These are phyloP conservation scores for Danionella dracula DNA, from an alignment of 2,797 vertebrate species.

Conservation along the genomic window DNA sequence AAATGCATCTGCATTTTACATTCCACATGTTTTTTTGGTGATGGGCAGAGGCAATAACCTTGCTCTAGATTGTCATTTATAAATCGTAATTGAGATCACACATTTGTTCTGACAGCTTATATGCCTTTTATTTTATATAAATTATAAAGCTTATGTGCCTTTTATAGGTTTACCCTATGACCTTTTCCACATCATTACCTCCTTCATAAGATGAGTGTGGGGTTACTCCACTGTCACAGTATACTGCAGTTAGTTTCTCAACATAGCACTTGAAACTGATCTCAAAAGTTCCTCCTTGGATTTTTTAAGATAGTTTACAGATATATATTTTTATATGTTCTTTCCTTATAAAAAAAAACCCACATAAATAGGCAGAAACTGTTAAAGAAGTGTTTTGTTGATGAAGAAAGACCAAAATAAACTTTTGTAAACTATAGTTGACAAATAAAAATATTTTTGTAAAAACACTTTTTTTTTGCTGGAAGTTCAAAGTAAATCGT, in stretches of 20 bases:
- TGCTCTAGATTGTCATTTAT: not conserved
- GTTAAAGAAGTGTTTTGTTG: slow-evolving; percentile 34
- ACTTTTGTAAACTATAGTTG: too few species aligned
- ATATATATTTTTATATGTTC: not conserved
- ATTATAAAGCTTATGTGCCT: too few species aligned
- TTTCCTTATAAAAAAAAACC: not conserved
- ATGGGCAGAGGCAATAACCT: slow-evolving; percentile 5
- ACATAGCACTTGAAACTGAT: not conserved
- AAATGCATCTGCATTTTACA: slow-evolving; percentile 6
- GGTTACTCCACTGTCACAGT: not conserved
- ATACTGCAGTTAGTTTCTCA: not conserved
- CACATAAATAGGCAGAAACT: too few species aligned
- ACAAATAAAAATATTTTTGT: too few species aligned
- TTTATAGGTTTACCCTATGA: slow-evolving; percentile 25
- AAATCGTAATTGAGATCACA: slow-evolving; percentile 16
- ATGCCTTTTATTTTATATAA: too few species aligned
- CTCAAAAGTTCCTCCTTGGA: not conserved
- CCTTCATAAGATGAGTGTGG: not conserved
- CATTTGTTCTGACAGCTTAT: slow-evolving; percentile 5
- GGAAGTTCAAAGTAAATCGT: too few species aligned
- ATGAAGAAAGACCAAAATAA: too few species aligned
- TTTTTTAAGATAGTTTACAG: not conserved
- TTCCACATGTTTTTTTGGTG: slow-evolving; percentile 15
- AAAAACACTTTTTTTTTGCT: too few species aligned
- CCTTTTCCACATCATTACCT: slow-evolving; percentile 11